Base-by-base conservation (phyloP, 2,888 invertebrate genomes). In the Bombyx huttoni region DNA sequence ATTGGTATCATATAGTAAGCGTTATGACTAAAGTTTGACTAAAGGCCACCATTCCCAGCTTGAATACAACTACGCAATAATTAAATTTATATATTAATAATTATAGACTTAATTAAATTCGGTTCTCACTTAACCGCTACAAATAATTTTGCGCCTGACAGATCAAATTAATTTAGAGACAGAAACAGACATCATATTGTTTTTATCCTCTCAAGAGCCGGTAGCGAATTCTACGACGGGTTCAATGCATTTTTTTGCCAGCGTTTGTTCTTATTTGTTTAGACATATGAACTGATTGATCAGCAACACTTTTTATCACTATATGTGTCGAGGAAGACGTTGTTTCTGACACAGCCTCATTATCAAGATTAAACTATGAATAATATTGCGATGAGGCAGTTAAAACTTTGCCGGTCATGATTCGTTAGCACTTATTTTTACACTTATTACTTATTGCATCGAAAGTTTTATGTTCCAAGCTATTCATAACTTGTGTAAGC, bases 191-290 rank as follows among this genome's bases (percentile, higher is more conserved):
- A 60, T 59, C 54, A 56, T 63, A 56, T 45, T 10, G 13, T 50
- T 50, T 50, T 46, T 49, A 49, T 40, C 45, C 8, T 14, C 14
- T 50, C 55, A 48, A 56, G 55, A 51, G 52, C 59, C 61, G 49
- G 63, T 67, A 69, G 68, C 64, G 49, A 56, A 63, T 57, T 59
- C 57, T 59, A 59, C 63, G 61, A 63, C 63, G 59, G 59, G 64
- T 60, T 61, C 60, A 58, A 59, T 59, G 53, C 51, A 52, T 53
- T 49, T 64, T 73, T 71, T 73, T 72, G 60, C 57, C 49, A 60
- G 55, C 59, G 56, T 51, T 58, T 59, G 54, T 60, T 57, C 56
- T 67, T 77, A 75, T 77, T 76, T 75, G 72, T 76, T 77, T 75
- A 67, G 68, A 75, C 72, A 68, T 61, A 56, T 59, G 57, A 60